Evolutionary conservation across 1,140 invertebrate species (phyloP).

Genomic region (Cherax destructor): DNA sequence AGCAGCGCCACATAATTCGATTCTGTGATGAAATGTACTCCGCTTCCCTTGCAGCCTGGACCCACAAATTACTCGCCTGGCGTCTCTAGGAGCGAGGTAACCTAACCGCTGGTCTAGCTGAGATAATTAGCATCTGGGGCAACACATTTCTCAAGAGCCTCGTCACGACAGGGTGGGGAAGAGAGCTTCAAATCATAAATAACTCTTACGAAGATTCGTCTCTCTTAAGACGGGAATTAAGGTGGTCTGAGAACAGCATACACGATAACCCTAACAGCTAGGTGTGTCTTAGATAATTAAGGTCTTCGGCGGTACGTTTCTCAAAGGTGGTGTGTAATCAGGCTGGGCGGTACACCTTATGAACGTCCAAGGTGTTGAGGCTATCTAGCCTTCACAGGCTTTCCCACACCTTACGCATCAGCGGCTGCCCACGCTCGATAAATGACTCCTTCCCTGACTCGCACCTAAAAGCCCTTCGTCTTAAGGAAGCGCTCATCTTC

Average conservation of each 20-base stretch:
- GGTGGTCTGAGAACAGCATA: constrained; percentile 5
- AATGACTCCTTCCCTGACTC: neutral
- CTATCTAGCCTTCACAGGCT: constrained; percentile 56
- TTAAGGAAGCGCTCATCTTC: too few species aligned
- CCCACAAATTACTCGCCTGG: neutral
- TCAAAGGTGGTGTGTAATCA: constrained; percentile 62
- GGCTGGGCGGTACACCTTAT: constrained; percentile 48
- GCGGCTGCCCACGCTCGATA: constrained; percentile 14
- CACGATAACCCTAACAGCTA: constrained; percentile 25
- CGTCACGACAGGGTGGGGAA: constrained; percentile 31
- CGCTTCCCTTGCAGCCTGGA: neutral
- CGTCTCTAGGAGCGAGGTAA: constrained; percentile 11
- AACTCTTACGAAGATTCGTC: constrained; percentile 36
- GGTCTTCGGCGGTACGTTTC: constrained; percentile 32
- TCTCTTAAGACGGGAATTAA: constrained; percentile 32
- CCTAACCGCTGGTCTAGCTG: constrained; percentile 33
- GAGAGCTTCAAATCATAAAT: neutral
- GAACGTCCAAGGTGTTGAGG: constrained; percentile 55
- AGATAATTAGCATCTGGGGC: constrained; percentile 44
- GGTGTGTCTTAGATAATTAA: constrained; percentile 29
- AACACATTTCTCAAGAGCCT: constrained; percentile 49
- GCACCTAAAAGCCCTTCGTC: neutral
- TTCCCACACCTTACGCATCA: constrained; percentile 36
- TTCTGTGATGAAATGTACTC: constrained; percentile 45
- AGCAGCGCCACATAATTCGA: constrained; percentile 25